Base-by-base conservation (phyloP, 2,888 invertebrate species). In the Theretra japonica region DNA sequence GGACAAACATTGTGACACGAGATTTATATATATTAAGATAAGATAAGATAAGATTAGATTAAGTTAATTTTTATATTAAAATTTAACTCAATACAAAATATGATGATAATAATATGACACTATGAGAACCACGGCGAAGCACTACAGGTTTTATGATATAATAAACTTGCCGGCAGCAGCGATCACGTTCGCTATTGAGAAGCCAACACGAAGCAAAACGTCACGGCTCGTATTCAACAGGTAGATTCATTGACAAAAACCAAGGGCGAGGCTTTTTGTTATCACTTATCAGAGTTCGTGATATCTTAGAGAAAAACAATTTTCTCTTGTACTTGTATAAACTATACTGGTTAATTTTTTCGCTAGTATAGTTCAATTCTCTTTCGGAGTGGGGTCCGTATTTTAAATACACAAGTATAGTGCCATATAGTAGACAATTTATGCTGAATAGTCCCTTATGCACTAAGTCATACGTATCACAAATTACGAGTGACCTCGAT, bases 191-290 rank as follows among this genome's bases (percentile, higher is more conserved):
- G 65, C 65, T 65, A 65, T 65, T 48, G 65, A 65, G 21, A 48
- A 62, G 57, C 70, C 33, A 59, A 33, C 48, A 28, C 58, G 56
- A 48, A 62, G 68, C 50, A 48, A 65, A 71, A 72, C 73, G 70
- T n/a, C 70, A 69, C 59, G 62, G 72, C 41, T 23, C 17, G 65
- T 48, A 48, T 48, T 65, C 21, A 41, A 65, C 73, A 68, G 69
- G 33, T 72, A 58, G 73, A 73, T 69, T 69, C 70, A 72, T 74
- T 78, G 83, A 82, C 82, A 84, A 84, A 80, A 83, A 83, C 75
- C 83, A 83, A 83, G 80, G 83, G 73, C 83, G 73, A 80, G 81
- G 80, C 48, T 75, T 60, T 17, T 41, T 41, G 48, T 48, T 41
- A 65, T 23, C 23, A 5, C 28, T 28, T n/a, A n/a, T n/a, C n/a